phyloP scores from a whole-genome alignment of 2,797 vertebrate species.

The Tenualosa thibaudeaui region DNA sequence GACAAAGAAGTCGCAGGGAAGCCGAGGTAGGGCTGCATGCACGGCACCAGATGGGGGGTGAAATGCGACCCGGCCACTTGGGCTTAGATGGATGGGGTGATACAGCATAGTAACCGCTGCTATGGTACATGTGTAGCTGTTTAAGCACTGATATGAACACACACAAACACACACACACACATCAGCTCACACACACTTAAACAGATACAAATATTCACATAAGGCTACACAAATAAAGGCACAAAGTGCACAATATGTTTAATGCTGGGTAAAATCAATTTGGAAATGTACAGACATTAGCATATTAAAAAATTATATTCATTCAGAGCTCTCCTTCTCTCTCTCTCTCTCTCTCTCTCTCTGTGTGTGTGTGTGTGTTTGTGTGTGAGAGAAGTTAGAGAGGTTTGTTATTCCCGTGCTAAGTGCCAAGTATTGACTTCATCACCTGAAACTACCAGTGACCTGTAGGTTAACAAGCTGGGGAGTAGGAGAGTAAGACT shows the following conservation, averaged over 20 bases:
- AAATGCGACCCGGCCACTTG: not conserved
- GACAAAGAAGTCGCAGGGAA: not conserved
- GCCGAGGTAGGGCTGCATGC: not conserved
- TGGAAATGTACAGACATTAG: not conserved
- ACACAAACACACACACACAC: not conserved
- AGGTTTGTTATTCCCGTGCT: conserved; percentile 62
- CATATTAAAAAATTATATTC: not conserved
- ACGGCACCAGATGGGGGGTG: not conserved
- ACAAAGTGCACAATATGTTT: not conserved
- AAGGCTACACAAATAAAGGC: not conserved
- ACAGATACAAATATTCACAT: not conserved
- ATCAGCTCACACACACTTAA: not conserved
- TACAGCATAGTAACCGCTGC: not conserved
- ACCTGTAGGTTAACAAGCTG: conserved; percentile 73
- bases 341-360: too few species aligned
- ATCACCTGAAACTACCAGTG: conserved; percentile 68
- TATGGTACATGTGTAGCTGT: not conserved
- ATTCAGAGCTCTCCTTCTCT: not conserved
- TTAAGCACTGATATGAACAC: not conserved
- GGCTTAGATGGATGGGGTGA: not conserved
- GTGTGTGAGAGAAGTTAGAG: conserved; percentile 46
- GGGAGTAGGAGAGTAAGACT: conserved; percentile 58
- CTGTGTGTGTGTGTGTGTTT: conserved; percentile 19
- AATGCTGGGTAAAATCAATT: not conserved
- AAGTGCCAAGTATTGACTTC: conserved; percentile 65